A percentile compares a stretch with the other conserved stretches of the same genome.
These are phyloP conservation scores for Polietes domitor DNA, from an alignment of 2,888 invertebrate species.

Conservation along the genomic window DNA sequence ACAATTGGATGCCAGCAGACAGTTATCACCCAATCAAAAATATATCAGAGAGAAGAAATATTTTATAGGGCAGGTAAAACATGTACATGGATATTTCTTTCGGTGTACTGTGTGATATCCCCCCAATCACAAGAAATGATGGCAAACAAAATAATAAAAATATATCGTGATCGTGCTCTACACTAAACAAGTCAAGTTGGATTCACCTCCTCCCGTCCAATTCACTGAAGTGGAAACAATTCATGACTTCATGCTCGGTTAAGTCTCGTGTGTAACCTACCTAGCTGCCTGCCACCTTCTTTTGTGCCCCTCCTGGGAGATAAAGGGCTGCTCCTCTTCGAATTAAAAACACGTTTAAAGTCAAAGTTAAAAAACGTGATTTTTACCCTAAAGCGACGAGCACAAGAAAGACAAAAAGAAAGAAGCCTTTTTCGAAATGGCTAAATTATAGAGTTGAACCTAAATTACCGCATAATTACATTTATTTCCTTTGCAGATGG, in stretches of 20 bases:
- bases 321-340: conserved; percentile 7
- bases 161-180: not conserved
- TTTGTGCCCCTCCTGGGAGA: not conserved
- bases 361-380: conserved; percentile 23
- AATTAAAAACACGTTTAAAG: conserved; percentile 26
- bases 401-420: no score
- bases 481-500: conserved; percentile 49
- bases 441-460: conserved; percentile 48
- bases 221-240: not conserved
- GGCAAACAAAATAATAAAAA: no score
- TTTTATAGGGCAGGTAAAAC: no score
- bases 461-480: conserved; percentile 55
- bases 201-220: not conserved
- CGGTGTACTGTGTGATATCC: not conserved
- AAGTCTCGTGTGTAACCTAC: conserved; percentile 57
- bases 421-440: conserved; percentile 28
- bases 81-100: no score
- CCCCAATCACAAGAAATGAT: no score
- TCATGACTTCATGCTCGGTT: conserved; percentile 51
- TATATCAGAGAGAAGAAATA: no score
- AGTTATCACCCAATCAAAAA: no score
- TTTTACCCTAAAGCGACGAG: not conserved
- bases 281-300: not conserved
- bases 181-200: not conserved
- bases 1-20: not conserved